These are phyloP conservation scores for Lasioglossum morio DNA, from an alignment of 2,888 invertebrate genomes.

Conservation along the genomic window DNA sequence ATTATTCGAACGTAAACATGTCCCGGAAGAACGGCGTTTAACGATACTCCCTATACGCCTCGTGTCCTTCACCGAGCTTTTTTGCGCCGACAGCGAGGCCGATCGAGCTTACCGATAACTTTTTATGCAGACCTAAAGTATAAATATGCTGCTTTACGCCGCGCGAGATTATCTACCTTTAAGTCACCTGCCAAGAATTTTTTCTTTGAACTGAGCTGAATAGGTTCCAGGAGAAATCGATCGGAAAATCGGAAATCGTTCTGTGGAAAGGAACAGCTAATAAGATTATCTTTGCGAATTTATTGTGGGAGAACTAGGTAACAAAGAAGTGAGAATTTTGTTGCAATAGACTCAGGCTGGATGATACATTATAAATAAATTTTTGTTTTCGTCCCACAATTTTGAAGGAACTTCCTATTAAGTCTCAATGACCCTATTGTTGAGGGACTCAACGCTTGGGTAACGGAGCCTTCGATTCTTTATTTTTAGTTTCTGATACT, in stretches of 20 bases:
- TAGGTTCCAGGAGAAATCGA: background rate
- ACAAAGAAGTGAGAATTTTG: background rate
- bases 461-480: background rate
- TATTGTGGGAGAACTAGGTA: background rate
- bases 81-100: background rate
- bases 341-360: background rate
- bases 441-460: background rate
- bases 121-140: background rate
- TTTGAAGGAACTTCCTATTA: background rate
- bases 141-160: background rate
- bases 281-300: background rate
- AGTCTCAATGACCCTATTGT: background rate
- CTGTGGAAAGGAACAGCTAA: background rate
- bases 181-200: background rate
- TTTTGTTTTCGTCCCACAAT: background rate
- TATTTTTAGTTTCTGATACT: background rate
- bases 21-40: conserved; percentile 4
- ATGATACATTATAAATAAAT: background rate
- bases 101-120: background rate
- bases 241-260: background rate
- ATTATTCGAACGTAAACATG: conserved; percentile 32
- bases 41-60: background rate
- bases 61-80: background rate
- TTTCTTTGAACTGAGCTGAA: background rate
- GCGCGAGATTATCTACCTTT: background rate